These are phyloP conservation scores for Coregonus suidteri DNA, from an alignment of 2,797 vertebrate species.

Conservation along the genomic window DNA sequence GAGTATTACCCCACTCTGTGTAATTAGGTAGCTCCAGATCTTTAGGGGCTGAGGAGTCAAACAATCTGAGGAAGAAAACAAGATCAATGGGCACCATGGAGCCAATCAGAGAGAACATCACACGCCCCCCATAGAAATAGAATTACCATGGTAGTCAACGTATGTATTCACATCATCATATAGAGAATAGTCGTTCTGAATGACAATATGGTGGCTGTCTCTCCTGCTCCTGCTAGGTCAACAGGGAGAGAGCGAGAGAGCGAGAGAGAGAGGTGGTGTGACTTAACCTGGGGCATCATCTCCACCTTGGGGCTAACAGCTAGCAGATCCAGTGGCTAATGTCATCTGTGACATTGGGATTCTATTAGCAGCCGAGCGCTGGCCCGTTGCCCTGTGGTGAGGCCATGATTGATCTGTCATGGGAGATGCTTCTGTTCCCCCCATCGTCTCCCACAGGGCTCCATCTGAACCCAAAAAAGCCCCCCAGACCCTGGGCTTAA, in stretches of 20 bases:
- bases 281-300: conserved; percentile 52
- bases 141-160: not conserved
- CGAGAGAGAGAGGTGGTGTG: not conserved
- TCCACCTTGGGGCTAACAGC: conserved; percentile 59
- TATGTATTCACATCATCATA: not conserved
- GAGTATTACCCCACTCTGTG: conserved; percentile 10
- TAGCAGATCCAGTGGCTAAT: conserved; percentile 67
- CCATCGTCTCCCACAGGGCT: conserved; percentile 67
- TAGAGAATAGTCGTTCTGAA: not conserved
- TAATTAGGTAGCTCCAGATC: not conserved
- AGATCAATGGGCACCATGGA: not conserved
- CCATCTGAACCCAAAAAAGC: conserved; percentile 71
- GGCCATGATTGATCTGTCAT: conserved; percentile 84
- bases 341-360: conserved; percentile 82
- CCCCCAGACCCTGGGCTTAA: conserved; percentile 53
- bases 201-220: not conserved
- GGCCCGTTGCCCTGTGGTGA: conserved; percentile 77
- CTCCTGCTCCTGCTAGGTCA: not conserved
- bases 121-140: not conserved
- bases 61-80: not conserved
- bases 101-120: not conserved
- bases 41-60: not conserved
- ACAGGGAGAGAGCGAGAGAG: not conserved
- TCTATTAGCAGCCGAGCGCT: conserved; percentile 79
- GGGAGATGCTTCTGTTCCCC: conserved; percentile 75